These are phyloP conservation scores for Strigamia maritima DNA, from an alignment of 2,888 invertebrate genomes.

Conservation along the genomic window DNA sequence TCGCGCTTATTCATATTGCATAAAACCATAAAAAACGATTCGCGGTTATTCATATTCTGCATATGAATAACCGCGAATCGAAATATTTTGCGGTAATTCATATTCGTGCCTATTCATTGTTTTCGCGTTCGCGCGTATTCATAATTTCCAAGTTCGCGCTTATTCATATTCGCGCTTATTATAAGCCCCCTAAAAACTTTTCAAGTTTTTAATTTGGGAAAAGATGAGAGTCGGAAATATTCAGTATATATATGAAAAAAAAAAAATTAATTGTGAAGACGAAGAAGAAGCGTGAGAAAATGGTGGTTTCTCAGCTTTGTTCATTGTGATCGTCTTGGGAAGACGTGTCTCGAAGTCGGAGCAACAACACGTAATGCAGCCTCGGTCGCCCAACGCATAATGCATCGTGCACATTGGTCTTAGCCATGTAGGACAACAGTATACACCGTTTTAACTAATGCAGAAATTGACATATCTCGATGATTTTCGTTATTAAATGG, in stretches of 20 bases:
- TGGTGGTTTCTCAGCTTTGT: constrained; percentile 18
- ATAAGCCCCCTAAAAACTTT: no score
- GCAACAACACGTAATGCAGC: constrained; percentile 18
- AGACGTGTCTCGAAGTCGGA: constrained; percentile 12
- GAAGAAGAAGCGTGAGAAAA: constrained; percentile 29
- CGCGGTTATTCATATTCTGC: no score
- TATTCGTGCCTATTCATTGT: no score
- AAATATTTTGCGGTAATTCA: no score
- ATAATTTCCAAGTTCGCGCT: no score
- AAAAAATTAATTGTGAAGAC: no score
- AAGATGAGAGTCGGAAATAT: constrained; percentile 21
- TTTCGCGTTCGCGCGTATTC: no score
- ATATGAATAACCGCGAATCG: no score
- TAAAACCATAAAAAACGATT: no score
- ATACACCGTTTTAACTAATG: not conserved
- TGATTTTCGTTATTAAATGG: not conserved
- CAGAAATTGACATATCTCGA: not conserved
- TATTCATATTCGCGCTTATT: no score
- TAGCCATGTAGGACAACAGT: not conserved
- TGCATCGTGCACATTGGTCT: not conserved
- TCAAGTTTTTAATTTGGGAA: constrained; percentile 8
- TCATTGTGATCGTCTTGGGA: constrained; percentile 20
- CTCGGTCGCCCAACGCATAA: not conserved
- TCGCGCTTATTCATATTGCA: no score
- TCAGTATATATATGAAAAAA: no score